Percentiles rank a stretch among this genome's conserved stretches.
phyloP scores from a whole-genome alignment of 2,113 vertebrate genomes.

The Cinclus cinclus region DNA sequence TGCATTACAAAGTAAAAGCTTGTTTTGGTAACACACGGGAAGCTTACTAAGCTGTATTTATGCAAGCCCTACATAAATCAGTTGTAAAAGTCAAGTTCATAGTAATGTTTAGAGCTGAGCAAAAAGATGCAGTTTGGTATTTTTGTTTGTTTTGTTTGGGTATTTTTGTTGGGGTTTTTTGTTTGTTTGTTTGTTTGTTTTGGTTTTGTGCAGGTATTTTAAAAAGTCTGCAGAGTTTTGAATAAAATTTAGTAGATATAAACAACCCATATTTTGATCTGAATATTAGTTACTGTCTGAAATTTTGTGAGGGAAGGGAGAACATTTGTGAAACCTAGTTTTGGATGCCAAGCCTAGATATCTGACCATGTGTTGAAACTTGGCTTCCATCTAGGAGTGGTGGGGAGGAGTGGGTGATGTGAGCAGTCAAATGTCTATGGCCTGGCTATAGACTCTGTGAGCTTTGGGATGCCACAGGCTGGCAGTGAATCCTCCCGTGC shows the following conservation, averaged over 20 bases:
- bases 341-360: not conserved
- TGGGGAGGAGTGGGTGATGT: fast-evolving
- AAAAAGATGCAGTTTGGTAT: not conserved
- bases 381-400: not conserved
- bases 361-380: not conserved
- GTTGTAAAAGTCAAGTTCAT: not conserved
- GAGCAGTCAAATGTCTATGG: fast-evolving
- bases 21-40: not conserved
- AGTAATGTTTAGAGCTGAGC: not conserved
- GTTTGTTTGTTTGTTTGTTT: not conserved
- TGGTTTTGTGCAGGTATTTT: not conserved
- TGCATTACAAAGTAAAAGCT: not conserved
- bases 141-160: not conserved
- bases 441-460: fast-evolving
- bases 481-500: not conserved
- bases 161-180: no score
- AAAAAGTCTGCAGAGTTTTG: not conserved
- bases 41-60: not conserved
- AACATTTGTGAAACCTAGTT: not conserved
- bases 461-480: fast-evolving
- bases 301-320: not conserved
- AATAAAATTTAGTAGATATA: not conserved
- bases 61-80: not conserved
- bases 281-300: not conserved
- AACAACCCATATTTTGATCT: not conserved